Evolutionary conservation across 2,888 invertebrate genomes (phyloP).

Genomic region (Drosophila cracens): DNA sequence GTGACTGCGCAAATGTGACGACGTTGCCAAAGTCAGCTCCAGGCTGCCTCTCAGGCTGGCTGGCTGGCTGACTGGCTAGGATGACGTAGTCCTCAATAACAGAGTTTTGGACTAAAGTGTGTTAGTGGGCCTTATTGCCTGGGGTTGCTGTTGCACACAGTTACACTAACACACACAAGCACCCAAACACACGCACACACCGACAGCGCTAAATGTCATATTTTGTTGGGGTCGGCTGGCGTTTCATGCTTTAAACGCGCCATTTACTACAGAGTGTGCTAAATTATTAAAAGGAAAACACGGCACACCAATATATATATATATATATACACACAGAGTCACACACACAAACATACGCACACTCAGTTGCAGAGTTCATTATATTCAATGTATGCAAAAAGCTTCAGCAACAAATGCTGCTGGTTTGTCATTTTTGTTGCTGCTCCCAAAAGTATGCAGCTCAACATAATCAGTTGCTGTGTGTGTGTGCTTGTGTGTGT

Average conservation of each 20-base stretch:
- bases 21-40: slow-evolving; percentile 60
- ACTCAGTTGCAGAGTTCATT: slow-evolving; percentile 55
- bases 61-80: slow-evolving; percentile 57
- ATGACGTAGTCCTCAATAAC: slow-evolving; percentile 74
- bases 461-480: slow-evolving; percentile 67
- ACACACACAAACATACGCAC: slow-evolving; percentile 10
- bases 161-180: slow-evolving; percentile 30
- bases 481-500: slow-evolving; percentile 17
- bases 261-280: slow-evolving; percentile 69
- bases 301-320: slow-evolving; percentile 35
- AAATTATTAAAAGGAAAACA: slow-evolving; percentile 75
- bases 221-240: slow-evolving; percentile 68
- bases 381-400: slow-evolving; percentile 73
- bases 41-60: slow-evolving; percentile 29
- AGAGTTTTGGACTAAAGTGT: slow-evolving; percentile 60
- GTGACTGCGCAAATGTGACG: slow-evolving; percentile 78
- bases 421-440: slow-evolving; percentile 46
- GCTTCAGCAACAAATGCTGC: slow-evolving; percentile 58
- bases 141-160: slow-evolving; percentile 67
- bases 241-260: slow-evolving; percentile 75
- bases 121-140: slow-evolving; percentile 68
- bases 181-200: slow-evolving; percentile 33
- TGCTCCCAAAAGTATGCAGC: slow-evolving; percentile 67
- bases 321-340: slow-evolving; percentile 24
- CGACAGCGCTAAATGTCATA: slow-evolving; percentile 66